These are phyloP conservation scores for Borostomias antarcticus DNA, from an alignment of 2,797 vertebrate species.

Conservation along the genomic window DNA sequence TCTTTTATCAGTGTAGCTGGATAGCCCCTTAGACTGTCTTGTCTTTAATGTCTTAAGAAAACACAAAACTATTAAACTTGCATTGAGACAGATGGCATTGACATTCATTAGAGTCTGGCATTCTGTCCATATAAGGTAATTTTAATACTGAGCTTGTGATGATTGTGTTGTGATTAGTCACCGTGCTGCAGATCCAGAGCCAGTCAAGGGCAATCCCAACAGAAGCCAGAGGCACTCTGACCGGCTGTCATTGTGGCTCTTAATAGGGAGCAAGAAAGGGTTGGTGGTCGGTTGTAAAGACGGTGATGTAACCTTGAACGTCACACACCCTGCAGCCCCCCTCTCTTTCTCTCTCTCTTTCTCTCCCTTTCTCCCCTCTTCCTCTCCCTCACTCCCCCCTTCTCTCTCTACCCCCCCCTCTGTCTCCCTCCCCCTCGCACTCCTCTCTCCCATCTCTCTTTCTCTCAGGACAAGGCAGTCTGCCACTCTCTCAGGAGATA, in stretches of 20 bases:
- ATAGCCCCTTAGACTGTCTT: no score
- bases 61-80: no score
- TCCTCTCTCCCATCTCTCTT: conserved; percentile 8
- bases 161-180: not conserved
- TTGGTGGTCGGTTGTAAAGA: conserved; percentile 17
- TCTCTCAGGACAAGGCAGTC: conserved; percentile 52
- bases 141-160: not conserved
- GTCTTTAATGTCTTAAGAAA: no score
- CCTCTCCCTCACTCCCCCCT: not conserved
- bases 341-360: not conserved
- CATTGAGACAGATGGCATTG: no score
- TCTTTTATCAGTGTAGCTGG: no score
- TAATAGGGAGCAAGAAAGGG: not conserved
- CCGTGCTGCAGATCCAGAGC: not conserved
- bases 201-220: no score
- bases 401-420: conserved; percentile 21
- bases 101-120: not conserved
- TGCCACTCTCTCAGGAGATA: conserved; percentile 66
- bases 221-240: not conserved
- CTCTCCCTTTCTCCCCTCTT: not conserved
- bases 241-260: not conserved
- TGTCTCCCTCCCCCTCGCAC: not conserved
- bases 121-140: not conserved
- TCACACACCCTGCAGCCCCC: no score
- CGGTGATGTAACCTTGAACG: conserved; percentile 31